Base-by-base conservation (phyloP, 1,140 invertebrate species). In the Drosophila albomicans region DNA sequence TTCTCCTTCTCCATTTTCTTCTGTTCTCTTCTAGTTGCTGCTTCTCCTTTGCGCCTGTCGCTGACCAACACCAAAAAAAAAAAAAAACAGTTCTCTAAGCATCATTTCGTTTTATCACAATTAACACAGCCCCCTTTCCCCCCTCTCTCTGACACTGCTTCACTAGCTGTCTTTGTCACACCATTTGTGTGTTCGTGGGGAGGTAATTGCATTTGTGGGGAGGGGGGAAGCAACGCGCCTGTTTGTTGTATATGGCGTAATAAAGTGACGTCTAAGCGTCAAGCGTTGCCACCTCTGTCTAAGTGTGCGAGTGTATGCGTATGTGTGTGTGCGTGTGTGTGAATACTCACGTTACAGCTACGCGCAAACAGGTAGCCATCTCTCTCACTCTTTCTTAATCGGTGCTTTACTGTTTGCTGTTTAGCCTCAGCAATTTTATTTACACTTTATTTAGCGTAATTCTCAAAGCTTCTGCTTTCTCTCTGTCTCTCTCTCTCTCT, bases 71-170 rank as follows among this genome's bases (percentile, higher is more conserved):
- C 11, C 30, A 32, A 32, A 32, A 32, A 32, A 32, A 30, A 6
- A 5, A 30, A 32, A 7, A 32, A 32, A 32, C 3, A 32, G 69
- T 67, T 69, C 64, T 85, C 63, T 72, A 74, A 75, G 81, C 73
- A 76, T 85, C 82, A 75, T 86, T 86, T 86, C 82, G 78, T 86
- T 86, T 86, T 86, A 86, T 86, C 82, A 86, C 82, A 86, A 86
- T 86, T 86, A 86, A 86, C 82, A 86, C 64, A 38, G 20, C 30
- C 52, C 13, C 25, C 64, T 38, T 5, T 1, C 8, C 5, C 2
- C 35, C 16, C 35, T 54, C 59, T 20, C 11, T 16, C 15, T 41
- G 16, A 38, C 30, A 3, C 2, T 20, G 20, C 20, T 25, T 25
- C 20, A 25, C 20, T 20, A 10, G 2, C 30, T 38, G n/a, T 49